phyloP scores from a whole-genome alignment of 2,888 invertebrate species.

The Elysia crispata region DNA sequence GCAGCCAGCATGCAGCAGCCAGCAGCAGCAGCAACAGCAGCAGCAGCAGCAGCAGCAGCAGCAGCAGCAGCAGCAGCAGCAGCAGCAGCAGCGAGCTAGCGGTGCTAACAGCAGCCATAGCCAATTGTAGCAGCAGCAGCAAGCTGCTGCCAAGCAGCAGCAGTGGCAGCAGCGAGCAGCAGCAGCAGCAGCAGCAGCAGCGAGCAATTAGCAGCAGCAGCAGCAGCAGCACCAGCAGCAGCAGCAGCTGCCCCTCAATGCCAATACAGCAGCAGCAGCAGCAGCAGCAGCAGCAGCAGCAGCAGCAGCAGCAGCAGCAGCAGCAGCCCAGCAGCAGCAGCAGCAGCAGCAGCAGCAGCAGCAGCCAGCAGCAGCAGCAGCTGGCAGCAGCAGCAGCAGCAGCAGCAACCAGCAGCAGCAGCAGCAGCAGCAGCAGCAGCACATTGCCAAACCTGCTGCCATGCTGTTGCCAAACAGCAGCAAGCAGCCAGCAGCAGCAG shows the following conservation, averaged over 20 bases:
- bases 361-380: not conserved
- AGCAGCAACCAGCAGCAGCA: too few relatives aligned
- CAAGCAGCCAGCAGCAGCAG: too few relatives aligned
- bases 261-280: too few relatives aligned
- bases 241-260: not conserved
- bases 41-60: not conserved
- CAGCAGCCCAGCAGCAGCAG: too few relatives aligned
- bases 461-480: too few relatives aligned
- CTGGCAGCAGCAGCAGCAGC: not conserved
- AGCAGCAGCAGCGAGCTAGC: not conserved
- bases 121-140: not conserved
- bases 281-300: not conserved
- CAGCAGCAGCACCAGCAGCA: not conserved
- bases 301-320: slow-evolving; percentile 4
- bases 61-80: not conserved
- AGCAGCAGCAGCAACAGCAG: too few relatives aligned
- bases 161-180: not conserved
- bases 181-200: slow-evolving; percentile 9
- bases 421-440: not conserved
- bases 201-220: not conserved
- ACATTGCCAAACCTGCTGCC: not conserved
- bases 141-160: too few relatives aligned
- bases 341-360: too few relatives aligned
- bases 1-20: too few relatives aligned
- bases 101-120: not conserved